Percentiles rank a stretch among this genome's conserved stretches.
phyloP scores from a whole-genome alignment of 2,797 vertebrate species.

The Danio kyathit region DNA sequence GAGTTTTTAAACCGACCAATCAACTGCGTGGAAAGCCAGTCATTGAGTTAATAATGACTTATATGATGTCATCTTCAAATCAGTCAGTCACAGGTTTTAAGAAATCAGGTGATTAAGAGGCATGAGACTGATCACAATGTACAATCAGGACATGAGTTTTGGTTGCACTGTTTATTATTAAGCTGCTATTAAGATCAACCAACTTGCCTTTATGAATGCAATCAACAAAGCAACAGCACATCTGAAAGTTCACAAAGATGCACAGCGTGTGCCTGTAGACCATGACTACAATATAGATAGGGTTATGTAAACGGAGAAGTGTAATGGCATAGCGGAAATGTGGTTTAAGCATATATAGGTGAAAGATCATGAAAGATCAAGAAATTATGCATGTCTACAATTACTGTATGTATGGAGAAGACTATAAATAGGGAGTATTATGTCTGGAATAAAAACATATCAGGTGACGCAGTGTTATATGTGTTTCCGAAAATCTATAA shows the following conservation, averaged over 20 bases:
- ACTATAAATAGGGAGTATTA: slow-evolving; percentile 28
- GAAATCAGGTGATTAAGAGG: slow-evolving; percentile 17
- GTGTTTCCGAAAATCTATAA: slow-evolving; percentile 9
- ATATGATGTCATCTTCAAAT: slow-evolving; percentile 8
- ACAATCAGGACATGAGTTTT: slow-evolving; percentile 54
- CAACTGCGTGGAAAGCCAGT: background rate
- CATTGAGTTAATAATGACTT: background rate
- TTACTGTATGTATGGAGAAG: background rate
- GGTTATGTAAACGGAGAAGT: background rate
- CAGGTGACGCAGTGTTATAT: slow-evolving; percentile 17
- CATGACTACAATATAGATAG: background rate
- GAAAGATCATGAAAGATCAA: slow-evolving; percentile 4
- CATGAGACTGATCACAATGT: slow-evolving; percentile 28
- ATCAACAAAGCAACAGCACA: slow-evolving; percentile 57
- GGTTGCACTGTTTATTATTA: slow-evolving; percentile 49
- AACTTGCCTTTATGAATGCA: slow-evolving; percentile 58
- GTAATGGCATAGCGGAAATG: background rate
- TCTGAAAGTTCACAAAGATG: background rate
- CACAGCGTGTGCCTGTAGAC: slow-evolving; percentile 16
- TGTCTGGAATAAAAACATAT: slow-evolving; percentile 26
- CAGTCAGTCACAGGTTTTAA: slow-evolving; percentile 9
- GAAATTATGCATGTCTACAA: slow-evolving; percentile 44
- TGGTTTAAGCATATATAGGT: background rate
- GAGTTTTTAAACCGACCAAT: slow-evolving; percentile 1
- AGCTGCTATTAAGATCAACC: slow-evolving; percentile 58